These are phyloP conservation scores for Mormyrus lacerda DNA, from an alignment of 2,113 vertebrate species.

Conservation along the genomic window DNA sequence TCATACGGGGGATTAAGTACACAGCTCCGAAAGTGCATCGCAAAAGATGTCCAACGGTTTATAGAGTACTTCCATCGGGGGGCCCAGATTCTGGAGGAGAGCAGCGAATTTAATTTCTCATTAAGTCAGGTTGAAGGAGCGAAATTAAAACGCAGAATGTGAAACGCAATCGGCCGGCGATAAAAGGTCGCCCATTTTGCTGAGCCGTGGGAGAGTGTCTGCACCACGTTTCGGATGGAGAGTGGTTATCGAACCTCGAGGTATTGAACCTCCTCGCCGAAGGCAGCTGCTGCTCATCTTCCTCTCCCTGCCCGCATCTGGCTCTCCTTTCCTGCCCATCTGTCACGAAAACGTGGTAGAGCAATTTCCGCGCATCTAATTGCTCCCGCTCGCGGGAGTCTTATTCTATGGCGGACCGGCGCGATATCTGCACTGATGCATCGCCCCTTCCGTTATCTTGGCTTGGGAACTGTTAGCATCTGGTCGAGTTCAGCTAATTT, in stretches of 20 bases:
- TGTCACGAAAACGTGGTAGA: constrained; percentile 13
- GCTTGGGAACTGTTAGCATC: constrained; percentile 12
- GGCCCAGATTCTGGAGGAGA: background rate
- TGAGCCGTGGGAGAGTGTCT: constrained; percentile 21
- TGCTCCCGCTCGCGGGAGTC: constrained; percentile 22
- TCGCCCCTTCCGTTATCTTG: background rate
- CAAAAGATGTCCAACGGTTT: background rate
- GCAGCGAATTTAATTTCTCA: background rate
- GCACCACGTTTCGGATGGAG: background rate
- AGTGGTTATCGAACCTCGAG: background rate
- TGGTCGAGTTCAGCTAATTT: background rate
- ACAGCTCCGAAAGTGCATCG: background rate
- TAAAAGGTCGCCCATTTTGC: background rate
- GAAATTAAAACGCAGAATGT: constrained; percentile 15
- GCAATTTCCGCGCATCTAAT: constrained; percentile 25
- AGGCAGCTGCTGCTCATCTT: constrained; percentile 9
- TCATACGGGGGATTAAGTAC: background rate
- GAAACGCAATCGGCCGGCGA: constrained; percentile 16
- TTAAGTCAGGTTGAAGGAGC: constrained; percentile 10
- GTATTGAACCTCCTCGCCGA: constrained; percentile 28
- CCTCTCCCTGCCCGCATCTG: constrained; percentile 16
- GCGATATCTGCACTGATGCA: background rate
- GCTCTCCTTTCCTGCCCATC: background rate
- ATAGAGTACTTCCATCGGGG: background rate
- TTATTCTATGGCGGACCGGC: background rate